A percentile compares a stretch with the other conserved stretches of the same genome.
Evolutionary conservation across 2,797 vertebrate species (phyloP).

Genomic region (Crypturellus tataupa): DNA sequence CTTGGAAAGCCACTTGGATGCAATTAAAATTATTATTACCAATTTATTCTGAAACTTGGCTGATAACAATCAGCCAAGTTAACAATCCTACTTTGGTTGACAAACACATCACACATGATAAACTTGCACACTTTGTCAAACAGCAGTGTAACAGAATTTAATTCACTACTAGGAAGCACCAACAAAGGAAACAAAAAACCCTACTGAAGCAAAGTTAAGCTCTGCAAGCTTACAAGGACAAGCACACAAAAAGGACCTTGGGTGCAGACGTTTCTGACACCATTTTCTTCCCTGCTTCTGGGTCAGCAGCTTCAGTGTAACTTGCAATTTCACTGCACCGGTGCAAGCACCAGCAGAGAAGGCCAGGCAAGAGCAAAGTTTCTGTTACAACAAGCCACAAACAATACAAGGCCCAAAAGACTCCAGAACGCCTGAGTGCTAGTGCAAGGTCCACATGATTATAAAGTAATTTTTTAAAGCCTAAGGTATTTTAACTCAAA

Average conservation of each 20-base stretch:
- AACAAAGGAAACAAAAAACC: background rate
- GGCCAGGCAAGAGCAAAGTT: background rate
- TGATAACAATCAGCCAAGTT: too few relatives aligned
- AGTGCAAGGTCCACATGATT: background rate
- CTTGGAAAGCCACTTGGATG: background rate
- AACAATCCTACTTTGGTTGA: fast-evolving
- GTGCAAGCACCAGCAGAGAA: background rate
- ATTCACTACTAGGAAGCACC: background rate
- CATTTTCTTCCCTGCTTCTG: background rate
- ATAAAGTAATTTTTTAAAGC: background rate
- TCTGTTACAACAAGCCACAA: background rate
- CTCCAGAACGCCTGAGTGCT: background rate
- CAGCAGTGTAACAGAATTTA: background rate
- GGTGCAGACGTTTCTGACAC: background rate
- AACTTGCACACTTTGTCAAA: background rate
- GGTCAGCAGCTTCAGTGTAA: background rate
- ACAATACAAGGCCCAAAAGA: background rate
- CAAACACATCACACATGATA: background rate
- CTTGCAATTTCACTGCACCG: background rate
- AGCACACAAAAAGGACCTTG: background rate
- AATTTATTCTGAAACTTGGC: background rate
- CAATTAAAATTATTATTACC: background rate
- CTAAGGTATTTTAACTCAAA: background rate
- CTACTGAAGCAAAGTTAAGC: background rate
- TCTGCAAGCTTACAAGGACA: background rate